Percentiles rank a stretch among this genome's conserved stretches.
These are phyloP conservation scores for Furnarius figulus DNA, from an alignment of 2,113 vertebrate genomes.

Conservation along the genomic window DNA sequence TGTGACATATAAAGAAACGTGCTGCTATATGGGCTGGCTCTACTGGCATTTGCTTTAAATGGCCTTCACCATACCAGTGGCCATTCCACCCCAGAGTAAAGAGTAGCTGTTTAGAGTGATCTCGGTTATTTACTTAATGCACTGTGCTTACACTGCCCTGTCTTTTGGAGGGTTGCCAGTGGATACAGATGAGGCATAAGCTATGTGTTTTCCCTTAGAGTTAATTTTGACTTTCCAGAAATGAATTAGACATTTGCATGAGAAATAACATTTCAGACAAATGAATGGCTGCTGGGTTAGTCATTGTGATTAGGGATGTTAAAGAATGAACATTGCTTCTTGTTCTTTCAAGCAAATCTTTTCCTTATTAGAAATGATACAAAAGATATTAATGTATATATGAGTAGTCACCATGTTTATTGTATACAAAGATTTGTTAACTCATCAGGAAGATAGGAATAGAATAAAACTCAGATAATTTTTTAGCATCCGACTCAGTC, in stretches of 20 bases:
- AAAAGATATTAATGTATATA: not conserved
- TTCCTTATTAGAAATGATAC: not conserved
- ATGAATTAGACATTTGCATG: not conserved
- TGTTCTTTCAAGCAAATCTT: not conserved
- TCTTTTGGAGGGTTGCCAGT: not conserved
- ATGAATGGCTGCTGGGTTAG: not conserved
- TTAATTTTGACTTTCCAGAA: conserved; percentile 3
- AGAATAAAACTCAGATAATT: not conserved
- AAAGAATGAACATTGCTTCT: not conserved
- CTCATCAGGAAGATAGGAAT: not conserved
- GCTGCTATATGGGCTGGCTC: not conserved
- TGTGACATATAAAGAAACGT: not conserved
- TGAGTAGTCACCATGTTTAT: not conserved
- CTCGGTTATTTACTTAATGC: not conserved
- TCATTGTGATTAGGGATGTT: not conserved
- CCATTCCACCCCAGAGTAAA: not conserved
- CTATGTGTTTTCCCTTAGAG: not conserved
- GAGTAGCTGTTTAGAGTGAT: not conserved
- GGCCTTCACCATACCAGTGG: not conserved
- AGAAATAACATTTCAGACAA: not conserved
- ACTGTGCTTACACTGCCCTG: not conserved
- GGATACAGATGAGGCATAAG: not conserved
- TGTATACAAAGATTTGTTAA: not conserved
- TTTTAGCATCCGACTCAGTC: not conserved
- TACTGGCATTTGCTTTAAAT: not conserved